Evolutionary conservation across 2,113 vertebrate genomes (phyloP), one percentile per base, ranked within the genome.

Genomic region (Polyodon spathula): DNA sequence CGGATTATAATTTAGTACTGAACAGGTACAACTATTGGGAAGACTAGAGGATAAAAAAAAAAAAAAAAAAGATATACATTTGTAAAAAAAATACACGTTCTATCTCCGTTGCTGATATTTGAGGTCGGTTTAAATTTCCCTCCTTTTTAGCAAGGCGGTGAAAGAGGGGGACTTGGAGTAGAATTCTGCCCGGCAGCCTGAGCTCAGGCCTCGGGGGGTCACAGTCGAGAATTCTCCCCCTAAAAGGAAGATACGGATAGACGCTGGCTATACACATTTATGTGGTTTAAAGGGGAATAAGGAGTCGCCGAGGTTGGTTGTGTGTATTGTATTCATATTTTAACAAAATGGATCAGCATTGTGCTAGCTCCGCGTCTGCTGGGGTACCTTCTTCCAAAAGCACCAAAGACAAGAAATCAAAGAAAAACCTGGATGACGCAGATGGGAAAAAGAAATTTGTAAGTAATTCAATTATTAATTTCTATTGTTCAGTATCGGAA

Each of bases 391-490:
- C 43, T 8, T 53, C 73, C 9, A 88, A 87, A 76, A 67, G 69
- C 54, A 63, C 67, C 46, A 86, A 88, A 68, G 83, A 88, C 38
- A 88, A 85, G 71, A 87, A 88, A 56, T 68, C 82, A 12, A 88
- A 88, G 80, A 88, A 88, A 68, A 69, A 27, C 66, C 73, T 73
- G 7, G 86, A 86, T 1, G 85, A 87, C 60, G 85, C 82, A 74
- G 85, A 86, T 1, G 74, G 73, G 40, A 88, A 86, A 59, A 87
- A 87, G 81, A 88, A 88, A 72, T 88, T 88, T 79, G 86, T 88
- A 68, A 81, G 86, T 88, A 80, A 53, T 59, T 14, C 10, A 6
- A 6, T 8, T 70, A 6, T 9, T 12, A 27, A 27, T 27, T 27
- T 27, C 27, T 27, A 27, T 27, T 27, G 27, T 27, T 27, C 27